These are phyloP conservation scores for Microchirus variegatus DNA, from an alignment of 2,797 vertebrate genomes.

Conservation along the genomic window DNA sequence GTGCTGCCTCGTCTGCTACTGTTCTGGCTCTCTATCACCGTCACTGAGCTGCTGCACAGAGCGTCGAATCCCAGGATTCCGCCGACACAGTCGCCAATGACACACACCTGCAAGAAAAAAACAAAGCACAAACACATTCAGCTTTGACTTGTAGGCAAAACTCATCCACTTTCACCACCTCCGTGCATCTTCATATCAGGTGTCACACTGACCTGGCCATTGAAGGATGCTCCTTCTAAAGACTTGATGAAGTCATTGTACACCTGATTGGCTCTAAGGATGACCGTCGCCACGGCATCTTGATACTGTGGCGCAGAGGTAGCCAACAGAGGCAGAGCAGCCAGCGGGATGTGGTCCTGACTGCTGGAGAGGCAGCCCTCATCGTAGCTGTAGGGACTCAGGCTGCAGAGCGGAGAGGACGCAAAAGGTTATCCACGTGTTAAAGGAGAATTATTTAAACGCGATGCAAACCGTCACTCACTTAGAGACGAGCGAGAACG, in stretches of 20 bases:
- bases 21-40: constrained; percentile 91
- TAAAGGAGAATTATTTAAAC: neutral
- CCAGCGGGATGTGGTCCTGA: constrained; percentile 97
- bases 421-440: neutral
- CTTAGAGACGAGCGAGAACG: constrained; percentile 95
- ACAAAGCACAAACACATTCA: neutral
- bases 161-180: too few relatives aligned
- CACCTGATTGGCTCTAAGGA: constrained; percentile 93
- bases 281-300: constrained; percentile 92
- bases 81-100: constrained; percentile 96
- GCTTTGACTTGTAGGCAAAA: too few relatives aligned
- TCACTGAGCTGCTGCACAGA: constrained; percentile 92
- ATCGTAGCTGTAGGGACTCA: constrained; percentile 96
- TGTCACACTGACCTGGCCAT: constrained; percentile 88
- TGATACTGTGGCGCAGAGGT: constrained; percentile 96
- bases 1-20: constrained; percentile 95
- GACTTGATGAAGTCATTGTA: constrained; percentile 94
- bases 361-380: constrained; percentile 96
- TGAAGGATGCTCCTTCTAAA: constrained; percentile 88
- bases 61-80: constrained; percentile 97
- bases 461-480: constrained; percentile 64
- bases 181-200: neutral
- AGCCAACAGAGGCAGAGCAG: constrained; percentile 92
- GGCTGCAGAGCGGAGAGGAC: constrained; percentile 73
- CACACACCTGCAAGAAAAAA: constrained; percentile 85